A percentile compares a stretch with the other conserved stretches of the same genome.
Conservation (phyloP, 2,797 vertebrate genomes). For the Anisognathus igniventris region DNA sequence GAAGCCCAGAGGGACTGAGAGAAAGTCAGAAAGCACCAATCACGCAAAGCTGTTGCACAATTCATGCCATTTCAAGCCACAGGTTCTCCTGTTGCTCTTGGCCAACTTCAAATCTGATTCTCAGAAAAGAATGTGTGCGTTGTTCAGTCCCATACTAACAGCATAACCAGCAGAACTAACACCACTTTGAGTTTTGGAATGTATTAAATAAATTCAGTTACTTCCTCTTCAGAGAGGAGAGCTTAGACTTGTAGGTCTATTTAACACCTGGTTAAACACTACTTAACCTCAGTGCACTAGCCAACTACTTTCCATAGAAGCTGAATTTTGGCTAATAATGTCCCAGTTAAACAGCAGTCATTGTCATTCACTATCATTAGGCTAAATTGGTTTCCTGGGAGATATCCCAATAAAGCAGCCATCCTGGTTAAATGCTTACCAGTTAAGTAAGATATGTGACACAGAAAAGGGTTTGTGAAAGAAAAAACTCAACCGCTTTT, state of each 20-base stretch:
- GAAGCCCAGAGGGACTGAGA: not conserved
- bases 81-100: not conserved
- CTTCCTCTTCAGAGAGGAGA: not conserved
- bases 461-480: not conserved
- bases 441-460: not conserved
- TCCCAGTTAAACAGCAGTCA: conserved; percentile 41
- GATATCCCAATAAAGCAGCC: conserved; percentile 19
- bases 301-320: not conserved
- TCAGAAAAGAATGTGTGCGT: not conserved
- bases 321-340: conserved; percentile 50
- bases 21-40: not conserved
- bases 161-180: not conserved
- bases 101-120: not conserved
- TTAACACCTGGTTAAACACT: conserved; percentile 62
- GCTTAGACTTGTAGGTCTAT: not conserved
- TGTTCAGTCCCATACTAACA: not conserved
- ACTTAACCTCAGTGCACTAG: not conserved
- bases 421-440: not conserved
- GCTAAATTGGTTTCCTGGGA: conserved; percentile 52
- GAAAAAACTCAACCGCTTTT: not conserved
- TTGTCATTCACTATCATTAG: conserved; percentile 43
- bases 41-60: not conserved
- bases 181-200: not conserved
- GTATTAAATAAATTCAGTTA: not conserved
- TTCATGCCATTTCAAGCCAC: not conserved